A percentile compares a stretch with the other conserved stretches of the same genome.
phyloP scores from a whole-genome alignment of 2,797 vertebrate genomes.

The Parauchenoglanis ngamensis region DNA sequence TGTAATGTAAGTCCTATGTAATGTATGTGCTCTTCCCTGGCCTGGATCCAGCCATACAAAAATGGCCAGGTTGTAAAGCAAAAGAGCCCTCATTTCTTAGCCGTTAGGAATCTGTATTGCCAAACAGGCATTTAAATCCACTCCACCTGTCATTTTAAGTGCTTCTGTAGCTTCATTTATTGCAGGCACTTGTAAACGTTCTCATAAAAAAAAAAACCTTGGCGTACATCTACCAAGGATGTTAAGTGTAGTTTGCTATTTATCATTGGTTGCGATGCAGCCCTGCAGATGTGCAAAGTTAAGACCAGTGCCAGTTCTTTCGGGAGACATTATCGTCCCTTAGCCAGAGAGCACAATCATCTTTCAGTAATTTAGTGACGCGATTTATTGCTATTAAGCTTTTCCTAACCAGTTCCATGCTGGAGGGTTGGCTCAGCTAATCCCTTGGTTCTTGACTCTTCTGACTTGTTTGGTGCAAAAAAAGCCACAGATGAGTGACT shows the following conservation, averaged over 20 bases:
- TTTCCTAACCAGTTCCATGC: slow-evolving; percentile 54
- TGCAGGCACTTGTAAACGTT: slow-evolving; percentile 78
- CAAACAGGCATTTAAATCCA: slow-evolving; percentile 73
- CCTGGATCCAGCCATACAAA: slow-evolving; percentile 59
- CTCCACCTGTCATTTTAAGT: slow-evolving; percentile 79
- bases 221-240: slow-evolving; percentile 65
- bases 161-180: slow-evolving; percentile 77
- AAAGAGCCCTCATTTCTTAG: slow-evolving; percentile 51
- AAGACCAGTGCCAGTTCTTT: slow-evolving; percentile 59
- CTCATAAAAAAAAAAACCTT: slow-evolving; percentile 65
- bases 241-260: slow-evolving; percentile 81
- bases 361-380: slow-evolving; percentile 61
- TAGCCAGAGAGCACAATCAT: slow-evolving; percentile 61
- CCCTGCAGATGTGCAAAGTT: slow-evolving; percentile 66
- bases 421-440: slow-evolving; percentile 30
- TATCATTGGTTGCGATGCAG: slow-evolving; percentile 67
- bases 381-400: slow-evolving; percentile 69
- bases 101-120: slow-evolving; percentile 63
- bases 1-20: slow-evolving; percentile 54
- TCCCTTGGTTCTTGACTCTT: slow-evolving; percentile 43
- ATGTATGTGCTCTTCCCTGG: slow-evolving; percentile 55
- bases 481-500: slow-evolving; percentile 3
- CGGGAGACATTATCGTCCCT: slow-evolving; percentile 62
- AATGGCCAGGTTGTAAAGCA: slow-evolving; percentile 53
- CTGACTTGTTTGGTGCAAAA: slow-evolving; percentile 47